phyloP scores from a whole-genome alignment of 2,113 vertebrate species.

The Pterocles gutturalis region DNA sequence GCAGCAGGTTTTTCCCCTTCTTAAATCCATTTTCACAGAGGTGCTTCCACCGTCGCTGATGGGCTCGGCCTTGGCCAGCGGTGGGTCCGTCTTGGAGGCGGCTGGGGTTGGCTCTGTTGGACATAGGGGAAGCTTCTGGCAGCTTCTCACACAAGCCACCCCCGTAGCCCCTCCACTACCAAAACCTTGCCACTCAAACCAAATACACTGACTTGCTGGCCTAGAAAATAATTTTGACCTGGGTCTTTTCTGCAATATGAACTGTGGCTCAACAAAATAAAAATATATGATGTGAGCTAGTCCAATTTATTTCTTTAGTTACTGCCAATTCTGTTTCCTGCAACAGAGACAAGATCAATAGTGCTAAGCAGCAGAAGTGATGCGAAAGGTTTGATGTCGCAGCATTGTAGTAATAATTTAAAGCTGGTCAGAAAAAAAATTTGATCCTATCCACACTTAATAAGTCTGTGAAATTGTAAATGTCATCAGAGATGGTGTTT shows the following conservation, averaged over 20 bases:
- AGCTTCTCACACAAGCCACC: neutral
- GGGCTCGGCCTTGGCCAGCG: accelerated
- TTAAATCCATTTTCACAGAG: neutral
- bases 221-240: neutral
- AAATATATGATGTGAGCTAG: neutral
- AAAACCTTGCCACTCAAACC: neutral
- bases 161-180: accelerated
- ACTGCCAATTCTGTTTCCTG: neutral
- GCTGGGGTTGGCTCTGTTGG: accelerated
- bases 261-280: neutral
- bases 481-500: neutral
- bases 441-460: neutral
- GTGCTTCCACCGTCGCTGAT: accelerated
- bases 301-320: neutral
- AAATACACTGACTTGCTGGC: neutral
- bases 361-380: neutral
- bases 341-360: neutral
- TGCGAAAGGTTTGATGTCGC: neutral
- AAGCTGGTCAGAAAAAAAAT: neutral
- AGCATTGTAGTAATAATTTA: neutral
- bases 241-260: neutral
- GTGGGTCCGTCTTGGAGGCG: accelerated
- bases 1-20: neutral
- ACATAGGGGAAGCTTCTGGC: neutral
- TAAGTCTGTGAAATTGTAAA: neutral